Conservation (phyloP, 2,113 vertebrate genomes). For the Phocoena phocoena region DNA sequence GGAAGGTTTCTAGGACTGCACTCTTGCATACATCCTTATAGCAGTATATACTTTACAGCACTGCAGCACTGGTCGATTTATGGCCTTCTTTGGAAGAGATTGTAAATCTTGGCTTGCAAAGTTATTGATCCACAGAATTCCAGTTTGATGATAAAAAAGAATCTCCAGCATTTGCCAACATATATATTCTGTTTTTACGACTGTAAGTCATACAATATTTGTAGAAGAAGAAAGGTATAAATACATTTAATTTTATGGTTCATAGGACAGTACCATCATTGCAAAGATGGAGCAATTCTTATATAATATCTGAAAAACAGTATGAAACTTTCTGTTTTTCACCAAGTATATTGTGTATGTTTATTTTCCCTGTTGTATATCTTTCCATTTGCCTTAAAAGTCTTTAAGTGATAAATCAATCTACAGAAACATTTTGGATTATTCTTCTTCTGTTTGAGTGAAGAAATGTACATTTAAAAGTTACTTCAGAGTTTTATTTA, state of each 20-base stretch:
- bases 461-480: not conserved
- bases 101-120: constrained; percentile 60
- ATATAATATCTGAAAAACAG: constrained; percentile 41
- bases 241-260: constrained; percentile 50
- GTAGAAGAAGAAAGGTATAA: constrained; percentile 41
- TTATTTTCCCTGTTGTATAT: not conserved
- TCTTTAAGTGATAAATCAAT: not conserved
- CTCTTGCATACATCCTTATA: constrained; percentile 15
- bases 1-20: constrained; percentile 23
- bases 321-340: constrained; percentile 6
- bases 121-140: constrained; percentile 63
- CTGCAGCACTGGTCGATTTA: constrained; percentile 51
- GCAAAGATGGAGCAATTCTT: constrained; percentile 20
- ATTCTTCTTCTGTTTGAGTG: not conserved
- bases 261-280: constrained; percentile 13
- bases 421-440: not conserved
- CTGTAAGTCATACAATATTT: constrained; percentile 36
- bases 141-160: constrained; percentile 28
- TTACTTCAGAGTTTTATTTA: not conserved
- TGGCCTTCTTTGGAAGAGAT: constrained; percentile 36
- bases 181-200: constrained; percentile 30
- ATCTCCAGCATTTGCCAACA: not conserved
- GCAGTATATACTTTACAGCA: constrained; percentile 9
- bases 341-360: not conserved
- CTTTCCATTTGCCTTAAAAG: not conserved